Evolutionary conservation across 2,797 vertebrate genomes (phyloP), one percentile per base, ranked within the genome.

Genomic region (Ceyx erithaca): DNA sequence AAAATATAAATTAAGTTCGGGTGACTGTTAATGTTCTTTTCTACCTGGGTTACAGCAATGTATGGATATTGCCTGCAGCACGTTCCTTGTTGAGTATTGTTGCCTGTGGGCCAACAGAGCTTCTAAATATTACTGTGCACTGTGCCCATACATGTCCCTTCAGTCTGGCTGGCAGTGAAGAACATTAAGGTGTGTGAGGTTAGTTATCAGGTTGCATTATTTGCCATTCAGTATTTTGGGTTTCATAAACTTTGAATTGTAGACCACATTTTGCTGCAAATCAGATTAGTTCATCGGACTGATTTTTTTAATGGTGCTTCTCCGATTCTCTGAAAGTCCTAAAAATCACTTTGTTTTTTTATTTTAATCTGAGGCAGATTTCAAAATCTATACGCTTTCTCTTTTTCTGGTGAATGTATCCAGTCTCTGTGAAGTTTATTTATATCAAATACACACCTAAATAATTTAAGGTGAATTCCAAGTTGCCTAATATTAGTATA

Each of bases 361-460:
- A 19, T 30, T 80, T 76, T 57, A 76, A 69, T 84, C 43, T 33
- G 67, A 79, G 55, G n/a, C 5, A 15, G 58, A 81, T 79, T 85
- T 80, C 18, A 31, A 71, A 86, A 86, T 21, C 16, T 33, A 37
- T 6, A 5, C 49, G 43, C 3, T 49, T 62, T 6, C 8, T 30
- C 7, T 26, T 9, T 20, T 10, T 62, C 59, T 63, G 8, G 10
- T 51, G 55, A 75, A 67, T 58, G 31, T 51, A 25, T 52, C 77
- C 35, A 14, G 45, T 67, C 35, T 85, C 85, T 91, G 87, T 95
- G 90, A 95, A 92, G 80, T 91, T 82, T 85, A 48, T 89, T 91
- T 94, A 80, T 85, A 80, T 61, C 52, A n/a, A 73, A 67, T 40
- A 59, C 45, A 30, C 8, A 3, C 49, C 73, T 94, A 80, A 93